Evolutionary conservation across 2,888 invertebrate species (phyloP).

Genomic region (Deroplatys truncata): DNA sequence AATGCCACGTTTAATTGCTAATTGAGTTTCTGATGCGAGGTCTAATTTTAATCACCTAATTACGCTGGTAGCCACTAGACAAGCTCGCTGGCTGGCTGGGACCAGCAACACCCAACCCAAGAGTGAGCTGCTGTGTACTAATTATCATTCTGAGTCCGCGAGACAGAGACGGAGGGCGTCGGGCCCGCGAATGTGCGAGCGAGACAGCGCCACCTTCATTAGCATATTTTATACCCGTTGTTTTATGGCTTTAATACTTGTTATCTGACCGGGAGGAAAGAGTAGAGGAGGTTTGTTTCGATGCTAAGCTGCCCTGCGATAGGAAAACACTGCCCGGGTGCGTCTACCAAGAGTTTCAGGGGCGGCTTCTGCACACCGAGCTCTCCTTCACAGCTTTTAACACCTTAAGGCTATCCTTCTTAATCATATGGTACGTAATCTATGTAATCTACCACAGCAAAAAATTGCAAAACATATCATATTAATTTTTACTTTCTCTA

Average conservation of each 20-base stretch:
- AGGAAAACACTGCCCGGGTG: neutral
- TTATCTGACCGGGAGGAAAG: constrained; percentile 8
- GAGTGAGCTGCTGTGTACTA: constrained; percentile 21
- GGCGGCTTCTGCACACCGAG: neutral
- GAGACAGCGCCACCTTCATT: constrained; percentile 6
- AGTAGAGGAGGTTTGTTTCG: neutral
- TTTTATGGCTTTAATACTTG: constrained; percentile 20
- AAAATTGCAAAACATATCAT: no score
- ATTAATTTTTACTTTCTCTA: no score
- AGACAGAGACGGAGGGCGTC: neutral
- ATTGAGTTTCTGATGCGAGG: constrained; percentile 56
- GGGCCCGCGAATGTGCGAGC: neutral
- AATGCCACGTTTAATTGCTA: constrained; percentile 58
- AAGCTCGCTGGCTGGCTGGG: neutral
- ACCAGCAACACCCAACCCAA: neutral
- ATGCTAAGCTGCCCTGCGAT: neutral
- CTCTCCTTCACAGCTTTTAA: no score
- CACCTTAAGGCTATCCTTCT: no score
- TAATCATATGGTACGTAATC: no score
- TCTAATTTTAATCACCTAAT: constrained; percentile 58
- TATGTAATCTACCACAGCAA: no score
- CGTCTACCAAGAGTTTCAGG: neutral
- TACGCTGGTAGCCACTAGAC: constrained; percentile 36
- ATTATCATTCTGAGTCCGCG: constrained; percentile 21
- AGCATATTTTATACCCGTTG: constrained; percentile 27